Evolutionary conservation across 30 jellyfish, hydroid and myxozoan species (phyloP).

Genomic region (Clytia hemisphaerica): DNA sequence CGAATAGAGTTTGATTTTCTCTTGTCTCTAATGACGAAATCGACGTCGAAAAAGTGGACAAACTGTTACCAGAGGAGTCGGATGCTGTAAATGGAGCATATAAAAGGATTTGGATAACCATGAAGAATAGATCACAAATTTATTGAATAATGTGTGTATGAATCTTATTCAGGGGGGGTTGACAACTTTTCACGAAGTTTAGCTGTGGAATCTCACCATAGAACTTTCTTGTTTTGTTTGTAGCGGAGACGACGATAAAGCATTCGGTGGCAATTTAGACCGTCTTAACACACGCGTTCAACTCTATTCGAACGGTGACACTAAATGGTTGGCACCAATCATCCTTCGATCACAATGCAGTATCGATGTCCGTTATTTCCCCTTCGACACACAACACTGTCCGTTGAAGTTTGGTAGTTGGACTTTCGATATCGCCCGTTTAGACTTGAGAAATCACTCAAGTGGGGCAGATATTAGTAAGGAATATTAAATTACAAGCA

Average conservation of each 20-base stretch:
- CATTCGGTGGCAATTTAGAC: conserved; percentile 59
- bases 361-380: conserved; percentile 61
- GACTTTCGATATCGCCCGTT: conserved; percentile 56
- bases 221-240: background rate
- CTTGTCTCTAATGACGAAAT: too few species aligned
- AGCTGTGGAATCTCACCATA: too few species aligned
- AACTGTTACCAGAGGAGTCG: too few species aligned
- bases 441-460: conserved; percentile 25
- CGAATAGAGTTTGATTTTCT: too few species aligned
- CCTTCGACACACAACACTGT: conserved; percentile 73
- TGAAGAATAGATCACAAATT: too few species aligned
- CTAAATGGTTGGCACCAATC: conserved; percentile 74
- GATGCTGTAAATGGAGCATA: too few species aligned
- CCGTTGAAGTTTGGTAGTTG: conserved; percentile 80
- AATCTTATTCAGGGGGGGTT: too few species aligned
- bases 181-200: too few species aligned
- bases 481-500: conserved; percentile 31
- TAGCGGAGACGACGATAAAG: conserved; percentile 62
- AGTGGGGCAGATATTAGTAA: conserved; percentile 30
- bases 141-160: too few species aligned
- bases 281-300: conserved; percentile 44
- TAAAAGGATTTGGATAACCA: too few species aligned
- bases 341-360: conserved; percentile 60
- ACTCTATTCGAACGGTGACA: conserved; percentile 28
- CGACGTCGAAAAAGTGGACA: too few species aligned